phyloP scores from a whole-genome alignment of 2,113 vertebrate genomes.

The Calidris pygmaea region DNA sequence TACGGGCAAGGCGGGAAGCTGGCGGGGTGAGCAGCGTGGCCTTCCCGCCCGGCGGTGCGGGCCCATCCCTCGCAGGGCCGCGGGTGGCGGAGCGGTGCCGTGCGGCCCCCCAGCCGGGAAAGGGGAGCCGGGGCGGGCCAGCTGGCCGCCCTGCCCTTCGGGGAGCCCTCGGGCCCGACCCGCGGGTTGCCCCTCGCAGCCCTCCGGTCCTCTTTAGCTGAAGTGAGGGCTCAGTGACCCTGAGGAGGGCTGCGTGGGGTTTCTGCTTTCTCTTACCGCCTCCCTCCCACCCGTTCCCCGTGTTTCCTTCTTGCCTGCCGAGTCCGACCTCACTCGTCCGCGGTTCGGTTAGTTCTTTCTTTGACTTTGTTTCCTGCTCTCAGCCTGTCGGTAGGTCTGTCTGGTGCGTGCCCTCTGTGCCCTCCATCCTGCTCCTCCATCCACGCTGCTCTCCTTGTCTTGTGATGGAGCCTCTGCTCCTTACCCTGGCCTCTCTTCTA shows the following conservation, averaged over 20 bases:
- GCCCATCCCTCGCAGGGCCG: not conserved
- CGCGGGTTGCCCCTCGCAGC: not conserved
- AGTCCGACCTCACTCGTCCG: no score
- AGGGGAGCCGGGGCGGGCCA: not conserved
- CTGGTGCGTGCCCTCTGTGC: no score
- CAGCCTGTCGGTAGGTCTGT: accelerated
- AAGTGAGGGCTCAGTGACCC: not conserved
- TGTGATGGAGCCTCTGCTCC: accelerated
- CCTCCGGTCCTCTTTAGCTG: accelerated
- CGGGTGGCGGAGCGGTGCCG: not conserved
- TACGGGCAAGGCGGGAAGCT: not conserved
- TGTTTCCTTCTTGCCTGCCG: not conserved
- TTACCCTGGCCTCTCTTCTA: accelerated
- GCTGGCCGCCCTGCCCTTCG: not conserved
- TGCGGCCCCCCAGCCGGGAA: no score
- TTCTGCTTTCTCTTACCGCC: accelerated
- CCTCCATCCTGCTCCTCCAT: no score
- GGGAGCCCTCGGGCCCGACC: not conserved
- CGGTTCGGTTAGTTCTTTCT: not conserved
- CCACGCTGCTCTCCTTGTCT: not conserved
- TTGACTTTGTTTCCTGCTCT: not conserved
- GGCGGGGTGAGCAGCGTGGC: accelerated
- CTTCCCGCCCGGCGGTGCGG: no score
- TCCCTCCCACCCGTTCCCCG: no score
- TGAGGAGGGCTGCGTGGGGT: accelerated